Base-by-base conservation (phyloP, 2,888 invertebrate genomes). In the Ormyrus nitidulus region DNA sequence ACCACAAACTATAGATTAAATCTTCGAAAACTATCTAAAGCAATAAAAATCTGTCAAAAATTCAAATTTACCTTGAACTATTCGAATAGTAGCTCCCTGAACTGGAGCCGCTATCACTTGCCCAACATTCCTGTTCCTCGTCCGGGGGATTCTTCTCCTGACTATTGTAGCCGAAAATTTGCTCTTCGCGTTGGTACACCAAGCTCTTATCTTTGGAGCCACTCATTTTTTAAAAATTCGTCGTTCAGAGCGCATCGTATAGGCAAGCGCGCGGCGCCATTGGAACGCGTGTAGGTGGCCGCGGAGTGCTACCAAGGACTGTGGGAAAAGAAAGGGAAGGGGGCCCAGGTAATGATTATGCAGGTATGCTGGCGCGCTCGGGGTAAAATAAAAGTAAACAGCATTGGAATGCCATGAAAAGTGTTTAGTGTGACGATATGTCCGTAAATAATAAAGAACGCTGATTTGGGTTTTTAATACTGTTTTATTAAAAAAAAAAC, bases 81-180 rank as follows among this genome's bases (percentile, higher is more conserved):
- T 89, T 88, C 0, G 90, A 90, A 83, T 88, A 90, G 85, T 89
- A 90, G 11, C 90, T 90, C 66, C 87, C 90, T 61, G 88, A 87
- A 82, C 88, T 90, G 19, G 90, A 90, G 65, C 87, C 89, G 81
- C 89, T 90, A 51, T 90, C 90, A 80, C 89, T 90, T 49, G 89
- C 89, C 90, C 90, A 90, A 87, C 90, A 90, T 56, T 88, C 87
- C 11, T 88, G 86, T 75, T 90, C 87, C 58, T 87, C 86, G 68
- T 88, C 88, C 49, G 86, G 84, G 13, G 81, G 71, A 76, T 82
- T 85, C 80, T 82, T 82, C 6, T 78, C 66, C 61, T 80, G 73
- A 68, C 58, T 80, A 9, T 7, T 11, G 10, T 71, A 82, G 11
- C 70, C 75, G 64, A 51, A 82, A 74, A n/a, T 66, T 56, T 79